These are phyloP conservation scores for Phyllotreta cruciferae DNA, from an alignment of 2,888 invertebrate species.

Conservation along the genomic window DNA sequence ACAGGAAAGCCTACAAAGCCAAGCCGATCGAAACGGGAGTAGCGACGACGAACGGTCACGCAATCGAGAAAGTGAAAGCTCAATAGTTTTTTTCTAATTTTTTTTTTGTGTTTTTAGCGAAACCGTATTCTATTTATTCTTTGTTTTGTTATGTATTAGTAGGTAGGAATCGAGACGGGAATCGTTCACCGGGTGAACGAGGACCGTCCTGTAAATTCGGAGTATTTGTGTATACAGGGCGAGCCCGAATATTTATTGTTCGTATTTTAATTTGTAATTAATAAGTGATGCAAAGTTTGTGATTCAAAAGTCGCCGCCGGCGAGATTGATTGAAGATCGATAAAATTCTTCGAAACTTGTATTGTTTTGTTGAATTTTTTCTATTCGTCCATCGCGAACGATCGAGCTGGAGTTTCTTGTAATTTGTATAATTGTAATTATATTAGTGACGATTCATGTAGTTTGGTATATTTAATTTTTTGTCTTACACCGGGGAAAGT, in stretches of 20 bases:
- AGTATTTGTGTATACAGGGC: constrained; percentile 2
- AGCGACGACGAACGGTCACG: constrained; percentile 10
- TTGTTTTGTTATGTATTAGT: constrained; percentile 19
- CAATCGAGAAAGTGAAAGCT: constrained; percentile 25
- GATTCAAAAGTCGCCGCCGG: not conserved
- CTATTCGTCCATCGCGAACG: no score
- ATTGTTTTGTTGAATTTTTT: no score
- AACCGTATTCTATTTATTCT: constrained; percentile 22
- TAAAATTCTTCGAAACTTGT: no score
- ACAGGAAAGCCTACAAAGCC: constrained; percentile 59
- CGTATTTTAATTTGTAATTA: not conserved
- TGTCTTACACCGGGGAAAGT: no score
- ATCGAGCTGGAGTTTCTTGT: no score
- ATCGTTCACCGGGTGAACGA: not conserved
- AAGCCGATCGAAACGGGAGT: constrained; percentile 8
- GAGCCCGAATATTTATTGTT: constrained; percentile 10
- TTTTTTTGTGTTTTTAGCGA: not conserved
- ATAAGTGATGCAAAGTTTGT: not conserved
- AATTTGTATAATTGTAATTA: no score
- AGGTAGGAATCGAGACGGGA: not conserved
- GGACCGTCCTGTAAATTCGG: not conserved
- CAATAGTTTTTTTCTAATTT: constrained; percentile 20
- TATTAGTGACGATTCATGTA: no score
- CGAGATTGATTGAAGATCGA: no score
- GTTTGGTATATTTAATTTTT: no score